Evolutionary conservation across 2,888 invertebrate genomes (phyloP).

Genomic region (Xanthia icteritia): DNA sequence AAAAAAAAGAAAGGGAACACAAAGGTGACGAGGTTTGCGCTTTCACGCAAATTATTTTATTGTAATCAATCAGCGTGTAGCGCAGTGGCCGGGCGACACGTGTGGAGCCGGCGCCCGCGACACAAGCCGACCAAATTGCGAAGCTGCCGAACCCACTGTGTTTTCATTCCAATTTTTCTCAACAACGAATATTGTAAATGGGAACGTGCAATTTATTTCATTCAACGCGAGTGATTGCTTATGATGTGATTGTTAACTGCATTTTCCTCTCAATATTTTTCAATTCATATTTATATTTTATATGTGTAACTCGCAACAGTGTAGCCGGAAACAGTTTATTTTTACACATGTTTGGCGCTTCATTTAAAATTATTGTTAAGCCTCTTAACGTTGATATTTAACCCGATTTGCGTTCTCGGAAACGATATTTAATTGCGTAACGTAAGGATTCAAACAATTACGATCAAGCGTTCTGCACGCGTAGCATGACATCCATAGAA

Average conservation of each 20-base stretch:
- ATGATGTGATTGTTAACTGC: conserved; percentile 86
- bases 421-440: conserved; percentile 14
- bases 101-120: conserved; percentile 54
- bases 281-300: conserved; percentile 56
- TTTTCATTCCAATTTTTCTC: conserved; percentile 82
- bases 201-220: conserved; percentile 86
- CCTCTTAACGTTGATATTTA: conserved; percentile 33
- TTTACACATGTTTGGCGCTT: conserved; percentile 30
- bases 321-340: conserved; percentile 33
- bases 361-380: conserved; percentile 37
- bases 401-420: background rate
- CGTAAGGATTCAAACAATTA: conserved; percentile 2
- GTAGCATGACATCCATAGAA: too few relatives aligned
- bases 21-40: conserved; percentile 73
- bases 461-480: background rate
- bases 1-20: conserved; percentile 59
- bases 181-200: conserved; percentile 84
- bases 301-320: conserved; percentile 21
- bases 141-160: conserved; percentile 77
- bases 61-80: conserved; percentile 80
- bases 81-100: conserved; percentile 59
- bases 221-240: conserved; percentile 85
- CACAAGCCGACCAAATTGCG: conserved; percentile 84
- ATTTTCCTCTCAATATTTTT: conserved; percentile 70
- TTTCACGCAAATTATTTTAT: conserved; percentile 81